A percentile compares a stretch with the other conserved stretches of the same genome.
Conservation (phyloP, 2,113 vertebrate species). For the Myrmophylax atrothorax region DNA sequence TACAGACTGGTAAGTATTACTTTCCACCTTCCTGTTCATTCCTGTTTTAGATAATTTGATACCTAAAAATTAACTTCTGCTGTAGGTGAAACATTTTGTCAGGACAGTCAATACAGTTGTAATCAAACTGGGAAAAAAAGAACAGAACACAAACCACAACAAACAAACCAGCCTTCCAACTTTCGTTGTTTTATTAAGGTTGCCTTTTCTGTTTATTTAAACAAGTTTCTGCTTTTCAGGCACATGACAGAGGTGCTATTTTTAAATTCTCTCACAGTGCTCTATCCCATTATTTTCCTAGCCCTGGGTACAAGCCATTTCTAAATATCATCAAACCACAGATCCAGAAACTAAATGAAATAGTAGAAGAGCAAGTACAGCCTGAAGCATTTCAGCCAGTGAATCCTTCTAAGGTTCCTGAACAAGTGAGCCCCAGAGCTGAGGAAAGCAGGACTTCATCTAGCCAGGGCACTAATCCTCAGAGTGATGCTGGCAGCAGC, state of each 20-base stretch:
- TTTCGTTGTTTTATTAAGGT: neutral
- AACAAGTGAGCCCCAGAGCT: constrained; percentile 72
- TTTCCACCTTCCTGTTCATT: neutral
- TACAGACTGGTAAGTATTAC: constrained; percentile 86
- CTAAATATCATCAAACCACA: constrained; percentile 92
- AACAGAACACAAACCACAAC: neutral
- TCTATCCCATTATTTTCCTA: constrained; percentile 49
- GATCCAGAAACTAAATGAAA: constrained; percentile 88
- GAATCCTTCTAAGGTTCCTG: constrained; percentile 78
- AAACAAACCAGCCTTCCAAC: neutral
- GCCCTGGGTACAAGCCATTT: constrained; percentile 97
- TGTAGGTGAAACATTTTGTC: neutral
- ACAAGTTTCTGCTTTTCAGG: neutral
- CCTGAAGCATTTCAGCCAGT: constrained; percentile 89
- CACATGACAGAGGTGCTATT: neutral
- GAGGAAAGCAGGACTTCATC: constrained; percentile 82
- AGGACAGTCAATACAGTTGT: neutral
- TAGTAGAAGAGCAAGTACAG: constrained; percentile 82
- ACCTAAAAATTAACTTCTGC: neutral
- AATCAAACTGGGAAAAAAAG: neutral
- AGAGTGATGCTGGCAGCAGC: constrained; percentile 73
- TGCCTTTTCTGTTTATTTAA: neutral
- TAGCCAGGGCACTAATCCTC: constrained; percentile 74
- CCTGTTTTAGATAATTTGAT: neutral
- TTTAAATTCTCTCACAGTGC: neutral